Conservation (phyloP, 2,797 vertebrate species). For the Lutjanus campechanus region DNA sequence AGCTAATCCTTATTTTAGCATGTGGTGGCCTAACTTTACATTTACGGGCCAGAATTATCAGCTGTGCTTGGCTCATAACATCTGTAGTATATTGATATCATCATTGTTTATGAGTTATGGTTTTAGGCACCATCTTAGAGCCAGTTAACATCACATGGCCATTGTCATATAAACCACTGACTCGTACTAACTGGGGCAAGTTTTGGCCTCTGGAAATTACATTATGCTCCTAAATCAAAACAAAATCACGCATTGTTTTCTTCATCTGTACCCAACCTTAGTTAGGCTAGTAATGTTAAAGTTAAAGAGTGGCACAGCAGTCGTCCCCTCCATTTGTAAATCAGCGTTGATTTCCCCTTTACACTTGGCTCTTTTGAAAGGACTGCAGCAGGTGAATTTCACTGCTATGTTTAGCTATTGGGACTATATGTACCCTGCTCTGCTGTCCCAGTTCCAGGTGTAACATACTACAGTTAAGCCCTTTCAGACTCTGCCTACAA, state of each 20-base stretch:
- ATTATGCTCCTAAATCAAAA: neutral
- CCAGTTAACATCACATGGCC: neutral
- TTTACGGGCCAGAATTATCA: too few species aligned
- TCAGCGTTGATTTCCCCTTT: constrained; percentile 6
- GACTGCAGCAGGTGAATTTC: constrained; percentile 50
- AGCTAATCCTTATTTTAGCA: neutral
- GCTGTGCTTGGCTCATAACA: too few species aligned
- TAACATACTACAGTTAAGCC: neutral
- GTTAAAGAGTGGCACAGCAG: neutral
- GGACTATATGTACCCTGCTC: constrained; percentile 45
- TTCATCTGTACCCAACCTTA: too few species aligned
- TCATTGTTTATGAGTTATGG: neutral
- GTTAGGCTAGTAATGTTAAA: too few species aligned
- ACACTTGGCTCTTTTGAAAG: constrained; percentile 12
- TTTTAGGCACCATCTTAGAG: neutral
- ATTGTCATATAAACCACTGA: neutral
- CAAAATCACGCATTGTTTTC: neutral
- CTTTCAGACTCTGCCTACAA: constrained; percentile 14
- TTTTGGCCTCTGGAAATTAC: neutral
- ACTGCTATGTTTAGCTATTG: constrained; percentile 67
- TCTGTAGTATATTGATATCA: neutral
- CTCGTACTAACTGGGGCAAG: neutral
- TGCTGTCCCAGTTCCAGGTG: constrained; percentile 63
- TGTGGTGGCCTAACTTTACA: neutral
- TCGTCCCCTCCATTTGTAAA: neutral